phyloP scores from a whole-genome alignment of 2,797 vertebrate genomes.

The Glyptemys insculpta region DNA sequence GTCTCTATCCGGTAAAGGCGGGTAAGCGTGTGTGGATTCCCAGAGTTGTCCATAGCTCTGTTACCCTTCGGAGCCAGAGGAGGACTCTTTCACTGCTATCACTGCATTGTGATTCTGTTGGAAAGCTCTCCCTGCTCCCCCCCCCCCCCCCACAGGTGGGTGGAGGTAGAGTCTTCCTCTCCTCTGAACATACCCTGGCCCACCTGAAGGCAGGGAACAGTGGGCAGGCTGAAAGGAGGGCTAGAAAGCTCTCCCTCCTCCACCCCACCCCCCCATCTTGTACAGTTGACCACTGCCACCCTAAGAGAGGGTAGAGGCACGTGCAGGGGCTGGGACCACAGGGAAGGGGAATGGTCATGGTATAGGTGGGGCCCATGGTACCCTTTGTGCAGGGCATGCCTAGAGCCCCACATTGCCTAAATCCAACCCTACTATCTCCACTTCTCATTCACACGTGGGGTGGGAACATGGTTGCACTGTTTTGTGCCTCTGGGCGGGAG shows the following conservation, averaged over 20 bases:
- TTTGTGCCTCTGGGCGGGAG: background rate
- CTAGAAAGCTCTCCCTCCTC: background rate
- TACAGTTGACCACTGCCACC: background rate
- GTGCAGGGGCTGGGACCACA: background rate
- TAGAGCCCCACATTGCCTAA: background rate
- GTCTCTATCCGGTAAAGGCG: background rate
- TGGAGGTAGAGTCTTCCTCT: background rate
- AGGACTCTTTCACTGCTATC: background rate
- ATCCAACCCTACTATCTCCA: background rate
- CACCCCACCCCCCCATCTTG: background rate
- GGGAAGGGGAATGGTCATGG: background rate
- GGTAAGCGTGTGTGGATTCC: background rate
- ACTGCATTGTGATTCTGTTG: background rate
- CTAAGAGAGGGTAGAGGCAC: background rate
- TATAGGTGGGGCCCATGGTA: background rate
- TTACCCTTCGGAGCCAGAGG: background rate
- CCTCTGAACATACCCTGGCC: background rate
- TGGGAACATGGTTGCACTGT: background rate
- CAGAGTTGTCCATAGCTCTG: background rate
- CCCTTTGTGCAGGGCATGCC: background rate
- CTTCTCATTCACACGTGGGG: background rate
- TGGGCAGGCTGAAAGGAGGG: background rate
- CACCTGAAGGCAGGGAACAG: background rate
- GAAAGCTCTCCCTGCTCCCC: background rate
- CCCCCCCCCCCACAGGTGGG: accelerated